These are phyloP conservation scores for Cinara cedri DNA, from an alignment of 2,888 invertebrate species.

Conservation along the genomic window DNA sequence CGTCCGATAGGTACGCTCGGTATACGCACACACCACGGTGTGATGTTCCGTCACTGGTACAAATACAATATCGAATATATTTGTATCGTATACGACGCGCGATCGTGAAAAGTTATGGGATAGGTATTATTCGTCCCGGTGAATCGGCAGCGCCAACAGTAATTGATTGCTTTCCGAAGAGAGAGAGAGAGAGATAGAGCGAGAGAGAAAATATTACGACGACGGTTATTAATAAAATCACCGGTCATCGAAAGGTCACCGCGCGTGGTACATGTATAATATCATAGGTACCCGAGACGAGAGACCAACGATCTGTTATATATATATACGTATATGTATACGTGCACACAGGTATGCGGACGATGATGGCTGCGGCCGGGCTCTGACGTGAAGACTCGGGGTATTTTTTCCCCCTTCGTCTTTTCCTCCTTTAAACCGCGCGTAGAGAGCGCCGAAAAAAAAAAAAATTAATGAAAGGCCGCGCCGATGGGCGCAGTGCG, in stretches of 20 bases:
- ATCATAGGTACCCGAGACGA: constrained; percentile 7
- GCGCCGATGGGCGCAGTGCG: too few species aligned
- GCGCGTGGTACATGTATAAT: too few species aligned
- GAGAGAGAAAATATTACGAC: too few species aligned
- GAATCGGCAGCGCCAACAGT: background rate
- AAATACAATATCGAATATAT: background rate
- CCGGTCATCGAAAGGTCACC: constrained; percentile 53
- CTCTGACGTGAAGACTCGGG: background rate
- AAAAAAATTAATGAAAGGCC: constrained; percentile 43
- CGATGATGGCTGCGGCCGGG: background rate
- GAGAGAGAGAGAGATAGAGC: constrained; percentile 22
- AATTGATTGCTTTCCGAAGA: constrained; percentile 55
- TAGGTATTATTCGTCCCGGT: constrained; percentile 26
- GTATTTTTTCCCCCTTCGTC: too few species aligned
- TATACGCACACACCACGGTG: background rate
- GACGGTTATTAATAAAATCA: constrained; percentile 39
- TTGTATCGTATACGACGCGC: background rate
- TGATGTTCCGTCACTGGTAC: background rate
- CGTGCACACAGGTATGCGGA: too few species aligned
- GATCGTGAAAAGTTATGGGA: constrained; percentile 3
- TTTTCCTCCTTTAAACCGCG: constrained; percentile 1
- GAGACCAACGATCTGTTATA: background rate
- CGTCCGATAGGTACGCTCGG: constrained; percentile 11
- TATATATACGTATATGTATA: background rate
- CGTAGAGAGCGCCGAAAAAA: constrained; percentile 11